A percentile compares a stretch with the other conserved stretches of the same genome.
Evolutionary conservation across 1,140 invertebrate species (phyloP).

Genomic region (Zeugodacus cucurbitae): DNA sequence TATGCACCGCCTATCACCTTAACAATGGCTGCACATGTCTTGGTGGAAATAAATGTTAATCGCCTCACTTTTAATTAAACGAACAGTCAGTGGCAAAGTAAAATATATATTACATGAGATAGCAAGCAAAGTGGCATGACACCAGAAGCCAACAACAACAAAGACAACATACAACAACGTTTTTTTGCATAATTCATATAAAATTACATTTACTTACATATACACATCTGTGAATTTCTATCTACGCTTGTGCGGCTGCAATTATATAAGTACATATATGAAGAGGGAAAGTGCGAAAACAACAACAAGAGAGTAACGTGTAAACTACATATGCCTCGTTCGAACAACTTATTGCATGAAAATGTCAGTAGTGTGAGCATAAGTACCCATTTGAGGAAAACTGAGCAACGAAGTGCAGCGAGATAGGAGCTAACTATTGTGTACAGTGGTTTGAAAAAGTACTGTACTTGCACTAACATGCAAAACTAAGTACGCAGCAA

Average conservation of each 20-base stretch:
- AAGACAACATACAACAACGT: not conserved
- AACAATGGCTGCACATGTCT: not conserved
- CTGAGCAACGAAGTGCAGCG: too few relatives aligned
- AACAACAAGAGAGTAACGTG: not conserved
- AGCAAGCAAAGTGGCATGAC: not conserved
- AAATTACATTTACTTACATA: too few relatives aligned
- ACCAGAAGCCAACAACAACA: not conserved
- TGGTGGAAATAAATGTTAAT: not conserved
- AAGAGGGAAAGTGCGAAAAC: too few relatives aligned
- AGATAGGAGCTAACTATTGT: too few relatives aligned
- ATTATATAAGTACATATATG: too few relatives aligned
- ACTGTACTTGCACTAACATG: too few relatives aligned
- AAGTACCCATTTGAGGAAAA: not conserved
- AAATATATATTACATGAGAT: not conserved
- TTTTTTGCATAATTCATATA: too few relatives aligned
- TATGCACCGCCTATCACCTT: too few relatives aligned
- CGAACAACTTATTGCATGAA: not conserved
- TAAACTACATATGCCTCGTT: not conserved
- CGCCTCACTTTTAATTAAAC: slow-evolving; percentile 8
- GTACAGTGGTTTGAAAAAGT: not conserved
- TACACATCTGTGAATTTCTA: too few relatives aligned
- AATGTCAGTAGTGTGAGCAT: not conserved
- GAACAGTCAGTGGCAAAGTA: not conserved
- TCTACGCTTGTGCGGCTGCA: too few relatives aligned
- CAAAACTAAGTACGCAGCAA: too few relatives aligned